Conservation (phyloP, 2,888 invertebrate genomes). For the Hartigia nigra region DNA sequence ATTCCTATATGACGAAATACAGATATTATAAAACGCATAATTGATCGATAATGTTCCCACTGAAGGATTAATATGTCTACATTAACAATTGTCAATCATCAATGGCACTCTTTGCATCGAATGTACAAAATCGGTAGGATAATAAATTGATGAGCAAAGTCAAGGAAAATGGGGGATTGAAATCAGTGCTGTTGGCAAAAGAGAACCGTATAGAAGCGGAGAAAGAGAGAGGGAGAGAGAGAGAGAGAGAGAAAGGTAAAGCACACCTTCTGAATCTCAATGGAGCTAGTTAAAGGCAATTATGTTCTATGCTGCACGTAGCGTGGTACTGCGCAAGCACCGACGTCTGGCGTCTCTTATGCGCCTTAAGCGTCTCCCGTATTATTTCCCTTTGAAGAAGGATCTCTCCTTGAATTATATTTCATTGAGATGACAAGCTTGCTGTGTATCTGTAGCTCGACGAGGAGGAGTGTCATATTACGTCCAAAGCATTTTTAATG, state of each 20-base stretch:
- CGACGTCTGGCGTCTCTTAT: not conserved
- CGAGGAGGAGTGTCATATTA: not conserved
- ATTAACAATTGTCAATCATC: not conserved
- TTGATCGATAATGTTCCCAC: not conserved
- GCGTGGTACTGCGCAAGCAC: not conserved
- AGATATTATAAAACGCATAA: not conserved
- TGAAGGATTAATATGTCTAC: not conserved
- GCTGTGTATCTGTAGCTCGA: not conserved
- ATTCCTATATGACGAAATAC: not conserved
- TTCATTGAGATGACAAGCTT: not conserved
- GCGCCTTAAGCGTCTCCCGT: not conserved
- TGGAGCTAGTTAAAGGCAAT: constrained; percentile 20
- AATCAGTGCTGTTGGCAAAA: not conserved
- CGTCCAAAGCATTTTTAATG: too few relatives aligned
- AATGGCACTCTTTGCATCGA: not conserved
- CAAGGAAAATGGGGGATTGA: not conserved
- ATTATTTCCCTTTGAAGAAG: not conserved
- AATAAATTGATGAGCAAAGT: not conserved
- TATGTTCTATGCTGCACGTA: constrained; percentile 9
- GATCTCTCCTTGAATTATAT: not conserved
- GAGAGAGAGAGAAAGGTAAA: not conserved
- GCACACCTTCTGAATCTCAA: constrained; percentile 17
- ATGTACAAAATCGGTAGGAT: not conserved
- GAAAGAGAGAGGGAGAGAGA: not conserved
- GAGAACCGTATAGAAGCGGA: not conserved